Evolutionary conservation across 2,113 vertebrate genomes (phyloP).

Genomic region (Hiodon alosoides): DNA sequence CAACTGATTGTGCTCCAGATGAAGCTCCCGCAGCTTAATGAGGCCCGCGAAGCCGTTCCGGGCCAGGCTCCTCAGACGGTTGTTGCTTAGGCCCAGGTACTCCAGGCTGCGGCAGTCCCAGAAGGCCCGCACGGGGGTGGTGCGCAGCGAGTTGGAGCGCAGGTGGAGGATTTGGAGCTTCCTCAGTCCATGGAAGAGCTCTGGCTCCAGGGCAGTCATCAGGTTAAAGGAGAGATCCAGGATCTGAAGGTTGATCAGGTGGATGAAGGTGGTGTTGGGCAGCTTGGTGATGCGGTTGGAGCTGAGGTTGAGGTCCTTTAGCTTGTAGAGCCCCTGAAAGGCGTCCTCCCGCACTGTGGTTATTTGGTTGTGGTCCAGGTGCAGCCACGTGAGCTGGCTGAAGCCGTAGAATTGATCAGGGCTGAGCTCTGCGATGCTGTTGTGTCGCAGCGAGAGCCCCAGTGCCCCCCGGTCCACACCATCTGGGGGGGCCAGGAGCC

Average conservation of each 20-base stretch:
- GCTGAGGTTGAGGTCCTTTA: conserved; percentile 97
- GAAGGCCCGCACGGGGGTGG: conserved; percentile 92
- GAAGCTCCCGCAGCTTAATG: conserved; percentile 95
- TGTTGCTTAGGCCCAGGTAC: conserved; percentile 95
- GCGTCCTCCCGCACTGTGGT: conserved; percentile 90
- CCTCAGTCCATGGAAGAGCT: conserved; percentile 93
- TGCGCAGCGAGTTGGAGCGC: conserved; percentile 93
- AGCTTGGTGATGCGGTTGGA: conserved; percentile 98
- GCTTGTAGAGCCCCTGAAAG: conserved; percentile 98
- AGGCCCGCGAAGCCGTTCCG: conserved; percentile 97
- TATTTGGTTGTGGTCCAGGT: conserved; percentile 98
- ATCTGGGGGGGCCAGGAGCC: conserved; percentile 93
- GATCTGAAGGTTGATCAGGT: conserved; percentile 98
- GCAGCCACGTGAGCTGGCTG: conserved; percentile 96
- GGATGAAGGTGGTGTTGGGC: conserved; percentile 98
- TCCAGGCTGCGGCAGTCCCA: conserved; percentile 98
- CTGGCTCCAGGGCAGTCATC: conserved; percentile 91
- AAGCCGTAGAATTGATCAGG: conserved; percentile 96
- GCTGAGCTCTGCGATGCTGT: conserved; percentile 90
- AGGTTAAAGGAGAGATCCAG: conserved; percentile 98
- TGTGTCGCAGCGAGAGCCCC: conserved; percentile 97
- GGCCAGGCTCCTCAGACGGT: conserved; percentile 92
- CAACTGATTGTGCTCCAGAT: conserved; percentile 97
- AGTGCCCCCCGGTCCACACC: conserved; percentile 92
- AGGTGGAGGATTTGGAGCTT: conserved; percentile 96